Percentiles rank a stretch among this genome's conserved stretches.
phyloP scores from a whole-genome alignment of 2,113 vertebrate genomes.

The Glareola pratincola region DNA sequence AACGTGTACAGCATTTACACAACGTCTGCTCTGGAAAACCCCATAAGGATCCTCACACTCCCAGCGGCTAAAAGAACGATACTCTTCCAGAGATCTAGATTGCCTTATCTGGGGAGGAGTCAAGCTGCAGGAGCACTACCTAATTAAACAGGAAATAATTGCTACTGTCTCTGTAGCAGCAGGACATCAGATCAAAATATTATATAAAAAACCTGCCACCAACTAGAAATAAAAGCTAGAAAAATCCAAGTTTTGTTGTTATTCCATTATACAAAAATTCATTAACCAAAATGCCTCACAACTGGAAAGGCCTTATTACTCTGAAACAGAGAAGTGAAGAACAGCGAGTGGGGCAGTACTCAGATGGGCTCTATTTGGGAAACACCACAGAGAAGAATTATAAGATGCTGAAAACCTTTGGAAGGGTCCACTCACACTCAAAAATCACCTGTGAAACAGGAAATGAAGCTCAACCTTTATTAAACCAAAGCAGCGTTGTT shows the following conservation, averaged over 20 bases:
- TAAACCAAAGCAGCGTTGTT: not conserved
- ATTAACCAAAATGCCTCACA: not conserved
- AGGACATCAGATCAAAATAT: not conserved
- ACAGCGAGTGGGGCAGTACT: not conserved
- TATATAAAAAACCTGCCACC: not conserved
- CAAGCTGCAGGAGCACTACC: not conserved
- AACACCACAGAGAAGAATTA: not conserved
- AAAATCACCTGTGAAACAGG: not conserved
- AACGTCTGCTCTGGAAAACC: not conserved
- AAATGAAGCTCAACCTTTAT: not conserved
- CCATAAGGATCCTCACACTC: not conserved
- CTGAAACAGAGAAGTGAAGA: not conserved
- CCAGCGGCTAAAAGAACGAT: accelerated
- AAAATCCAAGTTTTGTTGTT: not conserved
- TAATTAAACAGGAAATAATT: not conserved
- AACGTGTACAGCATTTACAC: not conserved
- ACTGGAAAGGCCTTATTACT: not conserved
- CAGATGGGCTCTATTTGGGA: not conserved
- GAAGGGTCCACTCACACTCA: not conserved
- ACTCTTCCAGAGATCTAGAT: not conserved
- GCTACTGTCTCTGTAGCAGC: not conserved
- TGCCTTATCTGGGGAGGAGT: not conserved
- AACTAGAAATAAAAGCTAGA: not conserved
- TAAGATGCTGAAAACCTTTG: not conserved
- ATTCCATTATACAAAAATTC: not conserved